A percentile compares a stretch with the other conserved stretches of the same genome.
phyloP scores from a whole-genome alignment of 2,113 vertebrate species.

The Aspidoscelis tigris region DNA sequence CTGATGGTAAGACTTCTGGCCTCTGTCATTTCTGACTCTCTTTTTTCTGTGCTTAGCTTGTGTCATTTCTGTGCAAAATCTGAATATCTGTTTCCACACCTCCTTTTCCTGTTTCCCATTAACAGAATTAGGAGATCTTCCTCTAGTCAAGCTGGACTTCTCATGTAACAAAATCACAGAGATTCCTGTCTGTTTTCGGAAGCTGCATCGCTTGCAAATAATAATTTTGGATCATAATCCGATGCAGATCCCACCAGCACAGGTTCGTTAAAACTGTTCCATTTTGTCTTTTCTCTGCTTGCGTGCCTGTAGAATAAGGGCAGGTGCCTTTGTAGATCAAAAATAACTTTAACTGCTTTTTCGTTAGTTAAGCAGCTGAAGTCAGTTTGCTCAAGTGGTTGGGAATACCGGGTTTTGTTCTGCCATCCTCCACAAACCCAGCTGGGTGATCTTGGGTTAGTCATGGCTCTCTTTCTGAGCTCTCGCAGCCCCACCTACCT shows the following conservation, averaged over 20 bases:
- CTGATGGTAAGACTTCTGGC: slow-evolving; percentile 84
- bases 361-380: too few relatives aligned
- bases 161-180: slow-evolving; percentile 99
- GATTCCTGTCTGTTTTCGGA: slow-evolving; percentile 92
- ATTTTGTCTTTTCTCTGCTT: neutral
- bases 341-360: too few relatives aligned
- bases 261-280: slow-evolving; percentile 77
- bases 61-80: slow-evolving; percentile 24
- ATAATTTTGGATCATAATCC: slow-evolving; percentile 97
- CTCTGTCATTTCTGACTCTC: slow-evolving; percentile 17
- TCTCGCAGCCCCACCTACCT: too few relatives aligned
- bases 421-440: too few relatives aligned
- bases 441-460: too few relatives aligned
- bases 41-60: slow-evolving; percentile 38
- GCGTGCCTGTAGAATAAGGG: neutral
- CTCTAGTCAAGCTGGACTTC: slow-evolving; percentile 95
- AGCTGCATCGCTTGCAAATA: slow-evolving; percentile 92
- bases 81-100: slow-evolving; percentile 28
- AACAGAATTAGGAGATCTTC: slow-evolving; percentile 92
- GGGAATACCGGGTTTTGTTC: too few relatives aligned
- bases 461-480: too few relatives aligned
- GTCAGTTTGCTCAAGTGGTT: too few relatives aligned
- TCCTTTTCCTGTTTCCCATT: slow-evolving; percentile 38
- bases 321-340: neutral
- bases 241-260: slow-evolving; percentile 95